Base-by-base conservation (phyloP, 2,797 vertebrate genomes). In the Cyclopterus lumpus region DNA sequence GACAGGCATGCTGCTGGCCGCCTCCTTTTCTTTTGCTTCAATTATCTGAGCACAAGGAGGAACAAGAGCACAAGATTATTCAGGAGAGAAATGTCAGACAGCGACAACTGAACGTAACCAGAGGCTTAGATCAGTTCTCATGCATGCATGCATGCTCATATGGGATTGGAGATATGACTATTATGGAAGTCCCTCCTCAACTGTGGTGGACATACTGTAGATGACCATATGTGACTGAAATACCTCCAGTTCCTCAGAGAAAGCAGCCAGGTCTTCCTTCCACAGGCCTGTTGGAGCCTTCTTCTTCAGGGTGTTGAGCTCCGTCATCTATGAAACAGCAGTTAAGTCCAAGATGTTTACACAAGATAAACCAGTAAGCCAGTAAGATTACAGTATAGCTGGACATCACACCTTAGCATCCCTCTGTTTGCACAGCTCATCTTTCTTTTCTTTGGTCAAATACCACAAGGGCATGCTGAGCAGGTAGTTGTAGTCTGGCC, bases 391-490 rank as follows among this genome's bases (percentile, higher is more conserved):
- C n/a, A 8, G 34, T 32, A 36, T 2, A 46, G 28, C 7, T 49
- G 3, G 28, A 30, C 10, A 15, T 18, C 75, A 32, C 24, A 99
- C 98, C 95, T 99, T 99, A 10, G 92, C 91, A 67, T 97, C 95
- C 68, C 95, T 96, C 86, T 98, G 97, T 64, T 91, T 97, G 87
- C 97, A 98, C 32, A 99, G 93, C 71, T 99, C 98, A 16, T 99
- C 98, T 42, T 99, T 99, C 94, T 99, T 99, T 79, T 99, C 98
- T 77, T 99, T 99, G 59, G 96, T 98, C 84, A 99, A 86, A 88
- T 93, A 99, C 98, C 98, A 99, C 89, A 99, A 96, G 57, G 98
- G 98, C 98, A 99, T 99, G 86, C 93, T 96, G 20, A 99, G 96
- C 65, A 99, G 95, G 85, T 99, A 99, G 91, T 99, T 98, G 90